Conservation (phyloP, 2,797 vertebrate genomes). For the Notoglanidium macrostoma region DNA sequence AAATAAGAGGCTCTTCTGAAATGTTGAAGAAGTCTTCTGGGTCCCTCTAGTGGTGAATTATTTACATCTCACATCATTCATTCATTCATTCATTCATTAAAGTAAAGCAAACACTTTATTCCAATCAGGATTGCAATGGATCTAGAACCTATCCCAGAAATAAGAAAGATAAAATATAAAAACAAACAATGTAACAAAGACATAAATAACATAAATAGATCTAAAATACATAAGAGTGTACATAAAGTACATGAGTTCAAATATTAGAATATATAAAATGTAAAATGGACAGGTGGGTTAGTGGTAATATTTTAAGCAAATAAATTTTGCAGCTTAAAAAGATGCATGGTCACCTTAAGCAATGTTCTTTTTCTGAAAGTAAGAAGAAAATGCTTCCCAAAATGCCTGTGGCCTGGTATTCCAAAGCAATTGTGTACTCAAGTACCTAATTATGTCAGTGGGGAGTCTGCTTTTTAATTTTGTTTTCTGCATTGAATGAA, state of each 20-base stretch:
- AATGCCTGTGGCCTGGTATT: slow-evolving; percentile 20
- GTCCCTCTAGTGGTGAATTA: slow-evolving; percentile 62
- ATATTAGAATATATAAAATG: background rate
- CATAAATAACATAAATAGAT: background rate
- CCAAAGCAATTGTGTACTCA: background rate
- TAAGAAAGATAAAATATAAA: background rate
- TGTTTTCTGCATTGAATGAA: background rate
- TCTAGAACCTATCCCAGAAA: background rate
- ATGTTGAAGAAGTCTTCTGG: slow-evolving; percentile 6
- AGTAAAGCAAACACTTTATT: background rate
- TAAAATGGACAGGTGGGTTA: background rate
- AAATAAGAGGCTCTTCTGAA: background rate
- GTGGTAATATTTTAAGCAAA: background rate
- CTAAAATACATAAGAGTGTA: background rate
- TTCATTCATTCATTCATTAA: background rate
- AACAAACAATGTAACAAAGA: background rate
- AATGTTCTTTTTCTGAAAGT: background rate
- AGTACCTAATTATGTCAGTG: background rate
- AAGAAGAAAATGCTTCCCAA: background rate
- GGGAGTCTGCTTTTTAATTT: slow-evolving; percentile 21
- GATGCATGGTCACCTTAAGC: background rate
- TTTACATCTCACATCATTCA: background rate
- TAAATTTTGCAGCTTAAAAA: background rate
- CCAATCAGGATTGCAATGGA: background rate
- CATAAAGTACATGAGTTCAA: background rate